phyloP scores from a whole-genome alignment of 2,888 invertebrate species.

The Rotaria sp. region DNA sequence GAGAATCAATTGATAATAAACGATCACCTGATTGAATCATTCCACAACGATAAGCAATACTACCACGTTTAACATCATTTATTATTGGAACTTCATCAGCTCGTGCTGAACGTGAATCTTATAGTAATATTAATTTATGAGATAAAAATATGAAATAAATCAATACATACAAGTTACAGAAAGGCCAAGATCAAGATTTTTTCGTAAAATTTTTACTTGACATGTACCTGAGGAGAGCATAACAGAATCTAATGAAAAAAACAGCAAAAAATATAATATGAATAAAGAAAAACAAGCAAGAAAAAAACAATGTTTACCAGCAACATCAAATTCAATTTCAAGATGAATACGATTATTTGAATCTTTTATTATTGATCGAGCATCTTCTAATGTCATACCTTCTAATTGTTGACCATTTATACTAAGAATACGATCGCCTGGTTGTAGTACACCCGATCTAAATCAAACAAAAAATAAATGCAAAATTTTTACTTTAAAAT shows the following conservation, averaged over 20 bases:
- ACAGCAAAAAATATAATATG: conserved; percentile 6
- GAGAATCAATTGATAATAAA: conserved; percentile 76
- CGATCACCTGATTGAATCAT: conserved; percentile 78
- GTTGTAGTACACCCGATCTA: conserved; percentile 55
- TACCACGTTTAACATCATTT: conserved; percentile 78
- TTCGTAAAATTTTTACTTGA: conserved; percentile 72
- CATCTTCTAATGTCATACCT: conserved; percentile 54
- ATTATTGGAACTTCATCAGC: conserved; percentile 69
- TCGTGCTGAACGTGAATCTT: conserved; percentile 39
- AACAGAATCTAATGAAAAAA: conserved; percentile 64
- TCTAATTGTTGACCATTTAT: conserved; percentile 69
- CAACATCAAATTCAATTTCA: conserved; percentile 80
- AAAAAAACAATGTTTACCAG: conserved; percentile 52
- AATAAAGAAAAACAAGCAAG: background rate
- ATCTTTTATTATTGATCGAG: conserved; percentile 53
- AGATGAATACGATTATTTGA: conserved; percentile 64
- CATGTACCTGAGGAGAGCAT: conserved; percentile 83
- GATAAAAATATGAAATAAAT: too few relatives aligned
- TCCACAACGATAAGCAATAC: conserved; percentile 72
- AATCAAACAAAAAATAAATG: background rate
- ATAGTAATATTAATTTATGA: too few relatives aligned
- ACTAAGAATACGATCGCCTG: conserved; percentile 73
- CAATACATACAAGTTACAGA: conserved; percentile 35
- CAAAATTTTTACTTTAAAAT: too few relatives aligned
- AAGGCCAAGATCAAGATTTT: conserved; percentile 71